phyloP scores from a whole-genome alignment of 2,113 vertebrate genomes.

The Pantherophis guttatus region DNA sequence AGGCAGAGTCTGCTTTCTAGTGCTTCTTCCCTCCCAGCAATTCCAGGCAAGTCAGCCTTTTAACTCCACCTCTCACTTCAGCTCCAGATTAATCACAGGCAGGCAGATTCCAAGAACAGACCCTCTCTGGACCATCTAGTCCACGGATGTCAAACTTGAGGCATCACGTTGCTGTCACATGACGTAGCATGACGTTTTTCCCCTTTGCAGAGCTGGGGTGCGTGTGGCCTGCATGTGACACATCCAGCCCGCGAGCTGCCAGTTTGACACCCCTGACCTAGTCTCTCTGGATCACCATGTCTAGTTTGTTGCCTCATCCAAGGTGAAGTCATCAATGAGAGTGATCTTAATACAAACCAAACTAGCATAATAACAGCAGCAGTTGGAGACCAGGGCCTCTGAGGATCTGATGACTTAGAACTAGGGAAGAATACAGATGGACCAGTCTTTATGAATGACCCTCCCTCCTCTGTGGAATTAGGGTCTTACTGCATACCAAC shows the following conservation, averaged over 20 bases:
- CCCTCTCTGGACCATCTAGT: not conserved
- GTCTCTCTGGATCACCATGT: not conserved
- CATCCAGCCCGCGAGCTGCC: no score
- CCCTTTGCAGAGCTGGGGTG: no score
- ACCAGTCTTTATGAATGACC: not conserved
- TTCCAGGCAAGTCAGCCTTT: not conserved
- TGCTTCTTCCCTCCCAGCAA: not conserved
- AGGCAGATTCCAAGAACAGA: not conserved
- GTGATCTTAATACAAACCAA: not conserved
- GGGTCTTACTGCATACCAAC: not conserved
- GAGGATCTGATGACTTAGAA: not conserved
- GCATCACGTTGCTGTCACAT: fast-evolving
- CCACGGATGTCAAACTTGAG: no score
- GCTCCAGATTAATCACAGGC: not conserved
- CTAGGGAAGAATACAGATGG: not conserved
- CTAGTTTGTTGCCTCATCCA: not conserved
- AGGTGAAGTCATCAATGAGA: not conserved
- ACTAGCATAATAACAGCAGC: not conserved
- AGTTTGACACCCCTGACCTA: no score
- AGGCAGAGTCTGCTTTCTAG: not conserved
- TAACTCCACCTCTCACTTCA: not conserved
- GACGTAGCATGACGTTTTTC: no score
- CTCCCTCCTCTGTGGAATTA: not conserved
- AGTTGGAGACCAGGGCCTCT: not conserved
- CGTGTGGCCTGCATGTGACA: no score